phyloP scores from a whole-genome alignment of 2,113 vertebrate genomes.

The Aptenodytes forsteri region DNA sequence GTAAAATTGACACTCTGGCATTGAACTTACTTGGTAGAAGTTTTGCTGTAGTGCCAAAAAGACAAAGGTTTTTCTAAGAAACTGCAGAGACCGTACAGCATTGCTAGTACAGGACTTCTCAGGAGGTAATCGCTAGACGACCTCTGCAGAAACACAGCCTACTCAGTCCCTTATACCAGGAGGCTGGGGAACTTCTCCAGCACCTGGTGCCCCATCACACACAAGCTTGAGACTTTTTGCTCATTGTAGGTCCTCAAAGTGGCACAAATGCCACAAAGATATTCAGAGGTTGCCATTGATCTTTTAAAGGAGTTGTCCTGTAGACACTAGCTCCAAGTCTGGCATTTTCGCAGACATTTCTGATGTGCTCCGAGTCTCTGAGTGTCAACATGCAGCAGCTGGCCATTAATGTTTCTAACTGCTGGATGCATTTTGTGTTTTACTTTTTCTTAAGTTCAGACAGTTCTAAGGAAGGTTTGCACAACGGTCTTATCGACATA shows the following conservation, averaged over 20 bases:
- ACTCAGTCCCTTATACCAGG: not conserved
- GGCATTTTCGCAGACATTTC: not conserved
- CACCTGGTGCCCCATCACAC: not conserved
- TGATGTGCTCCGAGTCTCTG: fast-evolving
- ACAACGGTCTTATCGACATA: not conserved
- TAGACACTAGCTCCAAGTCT: not conserved
- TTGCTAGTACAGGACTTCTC: not conserved
- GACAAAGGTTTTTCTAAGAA: not conserved
- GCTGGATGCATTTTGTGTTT: not conserved
- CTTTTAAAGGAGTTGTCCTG: not conserved
- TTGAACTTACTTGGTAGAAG: not conserved
- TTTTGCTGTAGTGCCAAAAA: not conserved
- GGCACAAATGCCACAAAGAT: not conserved
- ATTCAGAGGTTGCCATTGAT: not conserved
- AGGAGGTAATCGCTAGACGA: not conserved
- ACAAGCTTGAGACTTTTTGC: not conserved
- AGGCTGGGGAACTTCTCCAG: not conserved
- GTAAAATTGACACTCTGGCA: not conserved
- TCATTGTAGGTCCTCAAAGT: not conserved
- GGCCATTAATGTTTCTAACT: not conserved
- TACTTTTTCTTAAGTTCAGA: not conserved
- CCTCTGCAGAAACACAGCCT: not conserved
- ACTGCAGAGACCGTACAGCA: not conserved
- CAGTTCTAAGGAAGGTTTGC: not conserved
- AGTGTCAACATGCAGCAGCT: not conserved